phyloP scores from a whole-genome alignment of 2,888 invertebrate species.

The Adineta ricciae region DNA sequence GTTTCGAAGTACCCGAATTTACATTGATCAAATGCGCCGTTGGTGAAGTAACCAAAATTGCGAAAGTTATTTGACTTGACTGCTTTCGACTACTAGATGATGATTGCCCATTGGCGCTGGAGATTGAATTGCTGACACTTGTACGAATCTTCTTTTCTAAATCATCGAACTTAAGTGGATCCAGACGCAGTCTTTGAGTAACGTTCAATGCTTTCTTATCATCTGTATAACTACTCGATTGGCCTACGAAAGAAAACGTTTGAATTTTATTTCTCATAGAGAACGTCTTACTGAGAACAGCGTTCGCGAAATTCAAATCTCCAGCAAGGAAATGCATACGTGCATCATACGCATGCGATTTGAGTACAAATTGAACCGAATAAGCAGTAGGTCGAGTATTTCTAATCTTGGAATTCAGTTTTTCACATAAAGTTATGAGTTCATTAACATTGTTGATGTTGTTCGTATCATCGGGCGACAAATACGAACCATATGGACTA shows the following conservation, averaged over 20 bases:
- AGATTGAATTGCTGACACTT: not conserved
- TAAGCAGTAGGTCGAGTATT: not conserved
- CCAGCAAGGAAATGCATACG: slow-evolving; percentile 18
- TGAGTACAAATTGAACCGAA: not conserved
- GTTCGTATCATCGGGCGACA: not conserved
- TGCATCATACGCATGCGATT: slow-evolving; percentile 13
- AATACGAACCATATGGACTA: not conserved
- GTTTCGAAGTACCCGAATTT: not conserved
- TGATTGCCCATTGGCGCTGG: not conserved
- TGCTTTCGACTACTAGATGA: not conserved
- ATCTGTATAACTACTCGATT: not conserved
- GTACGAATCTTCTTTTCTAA: not conserved
- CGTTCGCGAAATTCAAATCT: not conserved
- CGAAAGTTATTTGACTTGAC: not conserved
- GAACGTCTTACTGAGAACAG: not conserved
- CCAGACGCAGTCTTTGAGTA: not conserved
- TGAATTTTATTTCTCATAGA: not conserved
- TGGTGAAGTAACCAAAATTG: not conserved
- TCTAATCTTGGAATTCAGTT: not conserved
- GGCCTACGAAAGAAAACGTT: not conserved
- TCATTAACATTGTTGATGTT: not conserved
- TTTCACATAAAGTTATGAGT: not conserved
- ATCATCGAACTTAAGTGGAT: not conserved
- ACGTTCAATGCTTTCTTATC: not conserved
- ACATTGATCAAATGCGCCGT: not conserved